phyloP scores from a whole-genome alignment of 2,888 invertebrate genomes.

The Sialis fuliginosa region DNA sequence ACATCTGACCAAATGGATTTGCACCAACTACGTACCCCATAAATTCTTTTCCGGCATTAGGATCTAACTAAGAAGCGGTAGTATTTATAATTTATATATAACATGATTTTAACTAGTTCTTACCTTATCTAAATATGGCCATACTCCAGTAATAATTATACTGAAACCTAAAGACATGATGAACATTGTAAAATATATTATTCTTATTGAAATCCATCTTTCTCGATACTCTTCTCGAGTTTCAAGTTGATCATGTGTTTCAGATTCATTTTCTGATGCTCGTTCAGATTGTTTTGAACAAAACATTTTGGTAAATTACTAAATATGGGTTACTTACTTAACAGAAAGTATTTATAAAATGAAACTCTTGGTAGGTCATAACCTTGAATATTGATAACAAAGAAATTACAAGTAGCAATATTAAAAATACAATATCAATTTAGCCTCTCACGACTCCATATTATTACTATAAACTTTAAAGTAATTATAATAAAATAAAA shows the following conservation, averaged over 20 bases:
- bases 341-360: too few relatives aligned
- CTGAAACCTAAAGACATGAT: slow-evolving; percentile 78
- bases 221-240: slow-evolving; percentile 43
- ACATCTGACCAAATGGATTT: slow-evolving; percentile 73
- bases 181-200: slow-evolving; percentile 81
- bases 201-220: slow-evolving; percentile 62
- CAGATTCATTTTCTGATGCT: too few relatives aligned
- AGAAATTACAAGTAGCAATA: too few relatives aligned
- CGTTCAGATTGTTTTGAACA: too few relatives aligned
- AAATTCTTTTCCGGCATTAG: slow-evolving; percentile 60
- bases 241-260: slow-evolving; percentile 36
- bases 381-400: too few relatives aligned
- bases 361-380: too few relatives aligned
- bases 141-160: slow-evolving; percentile 71
- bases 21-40: slow-evolving; percentile 73
- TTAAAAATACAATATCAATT: too few relatives aligned
- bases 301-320: too few relatives aligned
- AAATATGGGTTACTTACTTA: too few relatives aligned
- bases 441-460: too few relatives aligned
- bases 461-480: too few relatives aligned
- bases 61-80: slow-evolving; percentile 43
- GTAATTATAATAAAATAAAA: too few relatives aligned
- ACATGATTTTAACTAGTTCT: slow-evolving; percentile 9
- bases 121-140: slow-evolving; percentile 78
- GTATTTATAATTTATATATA: not conserved